phyloP scores from a whole-genome alignment of 2,113 vertebrate species.

The Phrynocephalus versicolor region DNA sequence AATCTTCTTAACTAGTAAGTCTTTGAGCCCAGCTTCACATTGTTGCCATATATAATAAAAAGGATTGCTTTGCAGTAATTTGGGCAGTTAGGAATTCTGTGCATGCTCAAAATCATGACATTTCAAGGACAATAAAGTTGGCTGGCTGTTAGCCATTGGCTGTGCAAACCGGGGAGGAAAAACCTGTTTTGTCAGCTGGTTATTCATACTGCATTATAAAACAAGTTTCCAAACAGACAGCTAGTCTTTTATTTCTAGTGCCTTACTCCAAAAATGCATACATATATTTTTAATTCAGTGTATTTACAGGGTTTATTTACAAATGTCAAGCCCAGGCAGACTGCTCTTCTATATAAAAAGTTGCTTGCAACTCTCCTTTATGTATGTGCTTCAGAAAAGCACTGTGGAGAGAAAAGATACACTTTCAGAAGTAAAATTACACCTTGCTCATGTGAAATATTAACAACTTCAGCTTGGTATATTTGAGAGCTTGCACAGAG shows the following conservation, averaged over 20 bases:
- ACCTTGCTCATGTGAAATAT: slow-evolving; percentile 6
- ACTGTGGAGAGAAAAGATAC: slow-evolving; percentile 50
- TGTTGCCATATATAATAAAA: slow-evolving; percentile 75
- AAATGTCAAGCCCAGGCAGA: slow-evolving; percentile 69
- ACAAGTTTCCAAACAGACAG: slow-evolving; percentile 73
- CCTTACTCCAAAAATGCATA: slow-evolving; percentile 63
- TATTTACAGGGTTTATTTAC: slow-evolving; percentile 62
- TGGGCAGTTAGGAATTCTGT: slow-evolving; percentile 74
- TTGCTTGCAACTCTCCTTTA: slow-evolving; percentile 58
- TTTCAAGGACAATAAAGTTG: slow-evolving; percentile 78
- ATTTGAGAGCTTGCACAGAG: background rate
- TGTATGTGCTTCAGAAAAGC: slow-evolving; percentile 51
- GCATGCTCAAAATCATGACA: slow-evolving; percentile 73
- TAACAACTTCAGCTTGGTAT: background rate
- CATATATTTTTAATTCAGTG: slow-evolving; percentile 63
- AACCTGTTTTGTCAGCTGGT: slow-evolving; percentile 65
- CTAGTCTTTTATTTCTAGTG: slow-evolving; percentile 68
- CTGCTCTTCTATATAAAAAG: slow-evolving; percentile 59
- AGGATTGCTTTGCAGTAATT: slow-evolving; percentile 74
- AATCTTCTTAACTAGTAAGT: slow-evolving; percentile 78
- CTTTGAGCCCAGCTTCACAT: slow-evolving; percentile 73
- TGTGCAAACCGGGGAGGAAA: slow-evolving; percentile 58
- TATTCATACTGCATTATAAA: slow-evolving; percentile 72
- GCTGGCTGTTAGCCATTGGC: slow-evolving; percentile 72
- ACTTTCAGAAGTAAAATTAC: slow-evolving; percentile 27